Percentiles rank a stretch among this genome's conserved stretches.
Evolutionary conservation across 2,888 invertebrate genomes (phyloP).

Genomic region (Oegoconia quadripuncta): DNA sequence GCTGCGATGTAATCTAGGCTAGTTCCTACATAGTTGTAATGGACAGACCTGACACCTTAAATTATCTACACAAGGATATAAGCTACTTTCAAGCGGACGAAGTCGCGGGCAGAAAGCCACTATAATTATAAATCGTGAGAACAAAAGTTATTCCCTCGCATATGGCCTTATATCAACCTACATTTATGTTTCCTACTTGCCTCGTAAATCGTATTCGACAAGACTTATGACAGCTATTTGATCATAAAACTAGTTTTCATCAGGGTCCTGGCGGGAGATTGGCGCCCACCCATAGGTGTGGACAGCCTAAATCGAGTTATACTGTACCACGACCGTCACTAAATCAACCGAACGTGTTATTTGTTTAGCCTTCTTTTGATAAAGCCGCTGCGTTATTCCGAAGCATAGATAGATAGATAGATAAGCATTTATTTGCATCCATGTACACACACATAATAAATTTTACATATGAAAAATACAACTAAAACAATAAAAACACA

Average conservation of each 20-base stretch:
- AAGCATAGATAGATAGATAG: no score
- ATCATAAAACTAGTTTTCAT: slow-evolving; percentile 43
- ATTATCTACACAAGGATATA: slow-evolving; percentile 39
- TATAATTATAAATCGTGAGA: not conserved
- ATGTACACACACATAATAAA: no score
- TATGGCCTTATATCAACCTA: slow-evolving; percentile 1
- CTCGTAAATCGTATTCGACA: slow-evolving; percentile 27
- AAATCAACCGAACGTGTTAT: slow-evolving; percentile 57
- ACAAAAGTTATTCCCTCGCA: not conserved
- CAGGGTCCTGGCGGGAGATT: slow-evolving; percentile 41
- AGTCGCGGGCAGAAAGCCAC: no score
- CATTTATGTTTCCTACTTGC: not conserved
- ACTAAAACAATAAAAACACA: no score
- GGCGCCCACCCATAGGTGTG: slow-evolving; percentile 64
- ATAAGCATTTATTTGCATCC: no score
- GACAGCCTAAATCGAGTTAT: slow-evolving; percentile 44
- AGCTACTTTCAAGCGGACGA: no score
- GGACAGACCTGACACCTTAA: no score
- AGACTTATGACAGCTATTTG: slow-evolving; percentile 39
- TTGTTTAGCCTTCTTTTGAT: slow-evolving; percentile 48
- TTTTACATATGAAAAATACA: no score
- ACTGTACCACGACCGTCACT: slow-evolving; percentile 32
- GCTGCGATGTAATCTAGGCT: no score
- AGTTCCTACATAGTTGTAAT: no score
- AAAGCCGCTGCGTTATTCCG: no score